Conservation (phyloP, 2,888 invertebrate genomes). For the Nudaria mundana region DNA sequence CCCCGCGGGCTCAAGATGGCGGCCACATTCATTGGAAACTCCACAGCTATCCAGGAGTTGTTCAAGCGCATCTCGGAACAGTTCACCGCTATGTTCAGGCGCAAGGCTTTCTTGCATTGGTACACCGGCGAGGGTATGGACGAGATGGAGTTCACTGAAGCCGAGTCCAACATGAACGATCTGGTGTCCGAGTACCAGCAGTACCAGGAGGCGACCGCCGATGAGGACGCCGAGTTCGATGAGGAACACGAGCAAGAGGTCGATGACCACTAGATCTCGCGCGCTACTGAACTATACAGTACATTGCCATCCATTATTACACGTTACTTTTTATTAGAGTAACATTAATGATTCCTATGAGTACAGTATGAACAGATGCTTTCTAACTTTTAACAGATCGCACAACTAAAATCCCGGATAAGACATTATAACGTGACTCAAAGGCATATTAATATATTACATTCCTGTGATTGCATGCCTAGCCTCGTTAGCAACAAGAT, state of each 20-base stretch:
- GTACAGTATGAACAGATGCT: conserved; percentile 67
- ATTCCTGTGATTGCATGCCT: conserved; percentile 60
- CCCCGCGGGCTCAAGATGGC: conserved; percentile 96
- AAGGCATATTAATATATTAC: conserved; percentile 48
- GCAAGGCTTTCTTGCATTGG: conserved; percentile 99
- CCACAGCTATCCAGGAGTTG: conserved; percentile 95
- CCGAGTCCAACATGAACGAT: conserved; percentile 97
- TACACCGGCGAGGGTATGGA: conserved; percentile 95
- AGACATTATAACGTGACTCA: conserved; percentile 50
- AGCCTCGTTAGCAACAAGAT: conserved; percentile 61
- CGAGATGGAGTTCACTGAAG: conserved; percentile 97
- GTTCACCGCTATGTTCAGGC: conserved; percentile 97
- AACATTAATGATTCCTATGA: conserved; percentile 72
- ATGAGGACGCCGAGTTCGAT: conserved; percentile 91
- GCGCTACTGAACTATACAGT: conserved; percentile 38
- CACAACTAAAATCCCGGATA: conserved; percentile 68
- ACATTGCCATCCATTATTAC: conserved; percentile 71
- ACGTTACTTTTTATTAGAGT: conserved; percentile 65
- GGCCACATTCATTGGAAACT: conserved; percentile 96
- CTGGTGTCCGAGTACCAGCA: conserved; percentile 95
- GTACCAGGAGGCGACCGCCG: conserved; percentile 93
- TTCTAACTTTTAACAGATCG: conserved; percentile 78
- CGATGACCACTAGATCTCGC: conserved; percentile 74
- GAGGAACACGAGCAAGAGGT: conserved; percentile 87
- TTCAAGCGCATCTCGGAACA: conserved; percentile 95